Evolutionary conservation across 2,888 invertebrate genomes (phyloP).

Genomic region (Caenorhabditis japonica): DNA sequence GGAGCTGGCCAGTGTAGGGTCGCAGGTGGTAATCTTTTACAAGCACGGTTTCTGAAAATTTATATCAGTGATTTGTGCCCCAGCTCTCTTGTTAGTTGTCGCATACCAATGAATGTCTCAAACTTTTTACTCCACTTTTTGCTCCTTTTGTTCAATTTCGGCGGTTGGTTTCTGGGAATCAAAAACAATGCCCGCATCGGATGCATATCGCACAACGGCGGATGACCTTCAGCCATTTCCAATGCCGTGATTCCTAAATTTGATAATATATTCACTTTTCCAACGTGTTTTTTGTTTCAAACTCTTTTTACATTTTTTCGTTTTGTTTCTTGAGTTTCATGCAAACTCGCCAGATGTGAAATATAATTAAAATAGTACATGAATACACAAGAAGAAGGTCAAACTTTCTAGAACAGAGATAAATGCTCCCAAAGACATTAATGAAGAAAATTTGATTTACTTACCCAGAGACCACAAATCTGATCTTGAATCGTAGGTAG

Average conservation of each 20-base stretch:
- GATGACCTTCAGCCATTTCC: conserved; percentile 92
- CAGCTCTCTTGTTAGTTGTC: background rate
- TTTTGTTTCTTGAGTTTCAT: background rate
- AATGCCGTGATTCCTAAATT: conserved; percentile 87
- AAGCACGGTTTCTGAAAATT: conserved; percentile 86
- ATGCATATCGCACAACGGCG: conserved; percentile 95
- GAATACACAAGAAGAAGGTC: too few species aligned
- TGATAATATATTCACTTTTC: too few species aligned
- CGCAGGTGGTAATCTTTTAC: conserved; percentile 99
- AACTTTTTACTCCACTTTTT: conserved; percentile 86
- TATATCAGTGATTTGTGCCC: background rate
- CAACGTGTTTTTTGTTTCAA: conserved; percentile 32
- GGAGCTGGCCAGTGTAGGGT: conserved; percentile 96
- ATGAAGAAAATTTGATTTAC: background rate
- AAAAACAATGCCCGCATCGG: conserved; percentile 89
- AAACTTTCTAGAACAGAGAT: background rate
- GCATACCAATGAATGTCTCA: conserved; percentile 88
- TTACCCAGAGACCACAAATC: conserved; percentile 81
- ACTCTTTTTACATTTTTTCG: background rate
- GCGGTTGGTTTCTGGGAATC: conserved; percentile 88
- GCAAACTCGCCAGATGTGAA: too few species aligned
- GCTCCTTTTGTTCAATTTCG: conserved; percentile 85
- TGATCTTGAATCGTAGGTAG: conserved; percentile 91
- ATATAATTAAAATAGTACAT: too few species aligned
- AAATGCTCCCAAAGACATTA: background rate